phyloP scores from a whole-genome alignment of 2,888 invertebrate species.

The Parnassius smintheus region DNA sequence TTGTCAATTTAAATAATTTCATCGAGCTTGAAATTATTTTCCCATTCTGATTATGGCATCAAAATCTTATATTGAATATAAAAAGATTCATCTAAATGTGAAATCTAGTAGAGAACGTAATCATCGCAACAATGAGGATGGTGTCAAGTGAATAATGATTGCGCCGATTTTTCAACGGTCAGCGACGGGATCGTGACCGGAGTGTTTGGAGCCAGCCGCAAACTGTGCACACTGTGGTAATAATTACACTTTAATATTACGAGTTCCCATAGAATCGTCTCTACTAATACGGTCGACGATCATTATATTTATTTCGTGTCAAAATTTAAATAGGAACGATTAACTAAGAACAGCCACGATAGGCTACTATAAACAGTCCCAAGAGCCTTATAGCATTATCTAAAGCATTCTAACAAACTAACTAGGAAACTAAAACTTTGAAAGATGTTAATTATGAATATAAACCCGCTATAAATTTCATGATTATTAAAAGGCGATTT shows the following conservation, averaged over 20 bases:
- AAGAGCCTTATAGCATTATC: no score
- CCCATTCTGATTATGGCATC: constrained; percentile 13
- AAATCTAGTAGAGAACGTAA: constrained; percentile 51
- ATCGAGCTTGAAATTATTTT: constrained; percentile 17
- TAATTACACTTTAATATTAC: constrained; percentile 40
- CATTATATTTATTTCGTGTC: background rate
- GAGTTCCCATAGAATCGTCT: constrained; percentile 55
- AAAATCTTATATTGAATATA: constrained; percentile 35
- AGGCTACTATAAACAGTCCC: no score
- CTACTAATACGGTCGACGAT: constrained; percentile 29
- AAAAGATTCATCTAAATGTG: constrained; percentile 52
- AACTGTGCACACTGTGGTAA: constrained; percentile 37
- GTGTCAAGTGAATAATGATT: constrained; percentile 55
- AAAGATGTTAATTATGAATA: no score
- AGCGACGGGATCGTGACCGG: constrained; percentile 53
- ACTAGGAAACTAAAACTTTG: no score
- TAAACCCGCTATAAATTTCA: no score
- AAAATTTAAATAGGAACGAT: no score
- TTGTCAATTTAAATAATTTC: constrained; percentile 6
- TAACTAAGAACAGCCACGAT: no score
- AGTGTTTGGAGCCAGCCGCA: constrained; percentile 54
- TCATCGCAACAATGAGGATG: constrained; percentile 58
- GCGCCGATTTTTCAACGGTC: constrained; percentile 50
- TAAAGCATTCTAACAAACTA: no score
- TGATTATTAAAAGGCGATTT: no score